These are phyloP conservation scores for Notarius quadriscutis DNA, from an alignment of 2,113 vertebrate genomes.

Conservation along the genomic window DNA sequence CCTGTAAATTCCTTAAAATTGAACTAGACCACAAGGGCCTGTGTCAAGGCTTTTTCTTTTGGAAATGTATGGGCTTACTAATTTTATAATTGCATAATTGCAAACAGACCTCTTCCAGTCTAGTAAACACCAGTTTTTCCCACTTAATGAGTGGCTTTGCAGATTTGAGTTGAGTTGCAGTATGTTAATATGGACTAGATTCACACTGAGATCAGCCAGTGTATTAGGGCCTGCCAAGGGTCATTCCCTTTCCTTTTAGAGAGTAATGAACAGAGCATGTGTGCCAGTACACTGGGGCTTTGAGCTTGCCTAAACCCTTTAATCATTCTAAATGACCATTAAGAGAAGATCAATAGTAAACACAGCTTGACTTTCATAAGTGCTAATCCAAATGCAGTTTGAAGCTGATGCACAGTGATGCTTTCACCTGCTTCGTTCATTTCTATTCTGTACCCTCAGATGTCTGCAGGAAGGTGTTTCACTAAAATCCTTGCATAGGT, in stretches of 20 bases:
- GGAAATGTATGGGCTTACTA: not conserved
- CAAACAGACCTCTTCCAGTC: conserved; percentile 52
- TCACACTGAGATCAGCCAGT: conserved; percentile 2
- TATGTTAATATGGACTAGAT: conserved; percentile 6
- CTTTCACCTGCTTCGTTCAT: conserved; percentile 17
- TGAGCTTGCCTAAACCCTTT: conserved; percentile 56
- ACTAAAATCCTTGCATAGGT: not conserved
- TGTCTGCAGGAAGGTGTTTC: not conserved
- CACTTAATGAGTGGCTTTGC: conserved; percentile 19
- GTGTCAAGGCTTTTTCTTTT: not conserved
- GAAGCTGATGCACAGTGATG: not conserved
- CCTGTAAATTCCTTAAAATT: conserved; percentile 13
- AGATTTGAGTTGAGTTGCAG: conserved; percentile 19
- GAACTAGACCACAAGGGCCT: not conserved
- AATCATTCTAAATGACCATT: conserved; percentile 66
- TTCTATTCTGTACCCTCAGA: not conserved
- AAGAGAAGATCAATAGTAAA: conserved; percentile 60
- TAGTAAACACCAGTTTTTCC: conserved; percentile 55
- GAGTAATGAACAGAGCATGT: conserved; percentile 58
- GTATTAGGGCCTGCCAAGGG: conserved; percentile 26
- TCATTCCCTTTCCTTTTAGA: conserved; percentile 41
- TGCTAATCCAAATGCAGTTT: conserved; percentile 26
- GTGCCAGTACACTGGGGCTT: conserved; percentile 45
- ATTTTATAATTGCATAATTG: conserved; percentile 38
- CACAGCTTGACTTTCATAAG: conserved; percentile 51